Evolutionary conservation across 2,888 invertebrate genomes (phyloP), one percentile per base, ranked within the genome.

Genomic region (Anoncus sp.): DNA sequence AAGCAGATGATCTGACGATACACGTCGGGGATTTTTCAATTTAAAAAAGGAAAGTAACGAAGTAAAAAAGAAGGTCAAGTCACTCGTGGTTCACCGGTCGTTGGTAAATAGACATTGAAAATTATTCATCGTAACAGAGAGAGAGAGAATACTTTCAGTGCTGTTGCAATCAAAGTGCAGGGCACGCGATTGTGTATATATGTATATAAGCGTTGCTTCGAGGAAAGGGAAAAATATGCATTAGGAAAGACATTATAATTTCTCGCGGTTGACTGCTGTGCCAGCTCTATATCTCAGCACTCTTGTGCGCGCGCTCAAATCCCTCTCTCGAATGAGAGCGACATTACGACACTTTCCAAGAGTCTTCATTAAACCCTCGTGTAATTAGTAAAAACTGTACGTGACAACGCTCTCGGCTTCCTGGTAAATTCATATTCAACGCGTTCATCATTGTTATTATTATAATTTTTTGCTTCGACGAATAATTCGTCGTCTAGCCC

Each of bases 321-420:
- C n/a, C n/a, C n/a, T n/a, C n/a, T n/a, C n/a, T n/a, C 45, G 55
- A 57, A 71, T 55, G 55, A 51, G 43, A 78, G 53, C 49, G 75
- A 78, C 75, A 66, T 78, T 78, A 78, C 78, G 75, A 78, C 78
- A 78, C 78, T 78, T 78, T 78, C 62, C 55, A 72, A 75, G 75
- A 71, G 78, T 60, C 78, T 78, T 71, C 75, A 78, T 78, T 78
- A 78, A 78, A 45, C 66, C 51, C 65, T 66, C 45, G 66, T 55
- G 60, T 62, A 78, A 78, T 78, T 78, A 78, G 75, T 31, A 40
- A 43, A 63, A 62, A 62, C 57, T 62, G 59, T 74, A 75, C 78
- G 78, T 75, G 75, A 60, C 75, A 47, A 59, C 24, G 60, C 38
- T 57, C 31, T 27, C 27, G 45, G 49, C 35, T 78, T 70, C 77